phyloP scores from a whole-genome alignment of 1,140 invertebrate species.

The Rhizoglyphus robini region DNA sequence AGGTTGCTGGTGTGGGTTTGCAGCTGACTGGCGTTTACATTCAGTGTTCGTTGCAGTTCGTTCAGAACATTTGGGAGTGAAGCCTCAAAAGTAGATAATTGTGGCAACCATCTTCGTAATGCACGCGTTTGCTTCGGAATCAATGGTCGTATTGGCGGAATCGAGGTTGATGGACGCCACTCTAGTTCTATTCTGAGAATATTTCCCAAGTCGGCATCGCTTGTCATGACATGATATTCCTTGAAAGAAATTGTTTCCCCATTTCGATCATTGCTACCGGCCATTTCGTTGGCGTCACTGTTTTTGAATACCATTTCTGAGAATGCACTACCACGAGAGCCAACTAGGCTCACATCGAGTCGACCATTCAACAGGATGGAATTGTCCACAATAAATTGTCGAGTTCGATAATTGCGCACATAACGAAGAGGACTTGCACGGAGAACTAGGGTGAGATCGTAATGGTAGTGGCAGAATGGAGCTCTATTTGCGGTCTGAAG shows the following conservation, averaged over 20 bases:
- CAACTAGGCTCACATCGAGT: not conserved
- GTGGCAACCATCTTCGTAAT: not conserved
- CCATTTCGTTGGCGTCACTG: not conserved
- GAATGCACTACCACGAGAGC: not conserved
- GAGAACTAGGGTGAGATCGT: constrained; percentile 40
- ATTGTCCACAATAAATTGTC: constrained; percentile 25
- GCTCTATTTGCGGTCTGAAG: constrained; percentile 11
- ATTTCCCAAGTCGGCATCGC: constrained; percentile 47
- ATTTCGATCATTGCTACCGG: constrained; percentile 13
- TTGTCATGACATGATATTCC: constrained; percentile 47
- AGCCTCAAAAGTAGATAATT: not conserved
- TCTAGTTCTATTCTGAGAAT: constrained; percentile 50
- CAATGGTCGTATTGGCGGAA: not conserved
- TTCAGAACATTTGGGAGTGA: not conserved
- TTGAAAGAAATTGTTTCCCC: not conserved
- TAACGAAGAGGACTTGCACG: not conserved
- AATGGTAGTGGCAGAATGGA: constrained; percentile 51
- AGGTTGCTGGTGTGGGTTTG: not conserved
- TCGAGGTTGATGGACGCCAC: constrained; percentile 41
- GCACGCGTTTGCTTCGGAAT: not conserved
- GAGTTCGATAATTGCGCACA: not conserved
- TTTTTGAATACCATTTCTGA: not conserved
- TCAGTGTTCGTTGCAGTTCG: constrained; percentile 4
- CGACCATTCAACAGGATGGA: not conserved
- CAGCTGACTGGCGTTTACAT: not conserved